Evolutionary conservation across 2,797 vertebrate genomes (phyloP).

Genomic region (Hypotaenidia philippensis): DNA sequence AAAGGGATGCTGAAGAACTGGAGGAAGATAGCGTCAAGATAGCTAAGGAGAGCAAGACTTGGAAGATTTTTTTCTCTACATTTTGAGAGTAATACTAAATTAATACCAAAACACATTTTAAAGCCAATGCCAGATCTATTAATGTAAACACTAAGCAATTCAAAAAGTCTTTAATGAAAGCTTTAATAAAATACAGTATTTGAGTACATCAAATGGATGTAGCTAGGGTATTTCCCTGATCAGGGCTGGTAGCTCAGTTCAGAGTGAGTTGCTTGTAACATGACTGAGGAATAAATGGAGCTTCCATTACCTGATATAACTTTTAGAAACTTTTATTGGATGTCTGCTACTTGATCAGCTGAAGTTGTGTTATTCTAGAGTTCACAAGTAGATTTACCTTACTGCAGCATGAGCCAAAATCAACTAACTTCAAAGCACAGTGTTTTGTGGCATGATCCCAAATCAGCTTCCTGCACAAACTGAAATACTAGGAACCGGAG

Average conservation of each 20-base stretch:
- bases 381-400: not conserved
- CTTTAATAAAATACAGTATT: not conserved
- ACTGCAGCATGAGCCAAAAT: not conserved
- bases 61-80: not conserved
- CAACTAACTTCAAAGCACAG: not conserved
- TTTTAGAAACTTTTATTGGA: not conserved
- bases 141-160: not conserved
- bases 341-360: not conserved
- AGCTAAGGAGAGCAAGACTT: not conserved
- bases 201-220: not conserved
- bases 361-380: not conserved
- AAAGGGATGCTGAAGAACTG: not conserved
- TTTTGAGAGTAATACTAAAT: not conserved
- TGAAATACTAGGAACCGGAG: not conserved
- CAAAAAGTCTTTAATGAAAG: conserved; percentile 4
- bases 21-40: not conserved
- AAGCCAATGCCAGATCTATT: not conserved
- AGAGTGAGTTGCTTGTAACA: not conserved
- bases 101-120: not conserved
- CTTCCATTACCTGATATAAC: accelerated
- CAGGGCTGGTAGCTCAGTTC: not conserved
- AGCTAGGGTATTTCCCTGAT: not conserved
- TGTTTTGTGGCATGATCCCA: not conserved
- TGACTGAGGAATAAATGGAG: not conserved
- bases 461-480: not conserved